These are phyloP conservation scores for Decapterus maruadsi DNA, from an alignment of 2,797 vertebrate species.

Conservation along the genomic window DNA sequence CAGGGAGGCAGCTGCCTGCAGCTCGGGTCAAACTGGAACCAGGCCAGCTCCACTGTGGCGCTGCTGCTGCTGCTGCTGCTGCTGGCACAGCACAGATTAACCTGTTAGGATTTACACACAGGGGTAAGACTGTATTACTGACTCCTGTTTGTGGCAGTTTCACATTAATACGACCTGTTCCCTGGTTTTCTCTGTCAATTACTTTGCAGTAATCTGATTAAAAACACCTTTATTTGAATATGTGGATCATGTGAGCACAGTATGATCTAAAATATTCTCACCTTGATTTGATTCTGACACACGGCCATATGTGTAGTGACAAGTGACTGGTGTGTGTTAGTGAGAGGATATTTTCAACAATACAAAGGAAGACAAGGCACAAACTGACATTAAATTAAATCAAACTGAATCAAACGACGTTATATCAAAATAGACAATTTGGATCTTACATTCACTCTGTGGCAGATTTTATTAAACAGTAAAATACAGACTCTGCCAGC, in stretches of 20 bases:
- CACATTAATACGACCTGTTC: not conserved
- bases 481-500: not conserved
- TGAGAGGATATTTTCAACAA: not conserved
- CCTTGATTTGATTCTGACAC: not conserved
- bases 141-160: not conserved
- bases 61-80: not conserved
- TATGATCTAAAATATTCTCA: not conserved
- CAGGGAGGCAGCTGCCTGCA: conserved; percentile 55
- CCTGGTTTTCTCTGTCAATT: not conserved
- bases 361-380: not conserved
- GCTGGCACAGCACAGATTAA: conserved; percentile 12
- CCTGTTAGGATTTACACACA: not conserved
- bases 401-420: not conserved
- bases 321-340: not conserved
- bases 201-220: not conserved
- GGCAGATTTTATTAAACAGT: no score
- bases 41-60: conserved; percentile 37
- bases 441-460: no score
- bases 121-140: conserved; percentile 7
- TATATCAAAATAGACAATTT: no score
- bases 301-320: not conserved
- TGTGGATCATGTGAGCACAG: not conserved
- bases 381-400: not conserved
- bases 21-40: conserved; percentile 48
- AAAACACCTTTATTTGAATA: not conserved